Evolutionary conservation across 1,140 invertebrate species (phyloP), one percentile per base, ranked within the genome.

Genomic region (Drosophila orena): DNA sequence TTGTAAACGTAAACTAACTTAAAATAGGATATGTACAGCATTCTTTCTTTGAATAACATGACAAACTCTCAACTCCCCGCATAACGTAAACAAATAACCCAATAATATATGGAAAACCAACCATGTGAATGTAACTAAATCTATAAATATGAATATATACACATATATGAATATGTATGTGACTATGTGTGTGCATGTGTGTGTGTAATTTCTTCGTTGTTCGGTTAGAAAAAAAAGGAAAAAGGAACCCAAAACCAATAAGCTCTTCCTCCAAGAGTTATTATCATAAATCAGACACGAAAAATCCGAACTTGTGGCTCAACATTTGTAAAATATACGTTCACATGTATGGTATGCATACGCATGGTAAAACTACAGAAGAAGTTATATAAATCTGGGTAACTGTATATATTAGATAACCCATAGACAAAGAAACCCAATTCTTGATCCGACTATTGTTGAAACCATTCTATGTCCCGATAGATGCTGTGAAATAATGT

Each of bases 311-410:
- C 27, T 55, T 27, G 38, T 43, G 35, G 53, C 66, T 69, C 64
- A 69, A 57, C 66, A 70, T 70, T 70, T 70, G 66, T 70, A 69
- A 56, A 40, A 20, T 56, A 70, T 15, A 34, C 58, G 47, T 55
- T 66, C 61, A 15, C 17, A 68, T 53, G 54, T 34, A 46, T 30
- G 43, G 12, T 37, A 30, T 30, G 10, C 24, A n/a, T 68, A 37
- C 17, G 44, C 24, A 65, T 27, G 60, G 47, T 55, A 55, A 66
- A 54, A 0, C 49, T 38, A 17, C 55, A 15, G 56, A 42, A 34
- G 37, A 61, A 55, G 34, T 34, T 30, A 38, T 27, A 69, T 56
- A 44, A 57, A 70, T 47, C 66, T 42, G 56, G 38, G 24, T 69
- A 69, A 69, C 15, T 70, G 66, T 69, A 70, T 34, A 70, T 70